These are phyloP conservation scores for Trichogramma evanescens DNA, from an alignment of 2,888 invertebrate species.

Conservation along the genomic window DNA sequence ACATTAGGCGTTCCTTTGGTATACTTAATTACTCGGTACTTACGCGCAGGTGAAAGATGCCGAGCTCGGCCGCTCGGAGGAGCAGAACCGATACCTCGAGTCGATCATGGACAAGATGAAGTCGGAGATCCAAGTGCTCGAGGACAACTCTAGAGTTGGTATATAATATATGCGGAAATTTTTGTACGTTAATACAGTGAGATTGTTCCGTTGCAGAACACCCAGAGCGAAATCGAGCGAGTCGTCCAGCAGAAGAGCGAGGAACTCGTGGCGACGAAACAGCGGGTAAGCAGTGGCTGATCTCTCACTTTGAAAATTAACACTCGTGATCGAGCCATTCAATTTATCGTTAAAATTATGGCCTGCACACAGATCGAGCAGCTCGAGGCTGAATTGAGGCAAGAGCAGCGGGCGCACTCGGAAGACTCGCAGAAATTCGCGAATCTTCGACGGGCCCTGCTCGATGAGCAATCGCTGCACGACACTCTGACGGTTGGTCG, in stretches of 20 bases:
- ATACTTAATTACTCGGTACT: not conserved
- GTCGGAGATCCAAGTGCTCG: slow-evolving; percentile 4
- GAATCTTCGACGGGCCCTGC: not conserved
- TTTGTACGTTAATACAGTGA: not conserved
- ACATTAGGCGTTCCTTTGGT: not conserved
- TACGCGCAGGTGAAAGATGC: slow-evolving; percentile 31
- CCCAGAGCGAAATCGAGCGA: slow-evolving; percentile 24
- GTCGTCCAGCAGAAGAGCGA: slow-evolving; percentile 23
- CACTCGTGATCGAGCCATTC: too few relatives aligned
- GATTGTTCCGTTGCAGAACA: slow-evolving; percentile 22
- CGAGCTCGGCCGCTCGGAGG: slow-evolving; percentile 31
- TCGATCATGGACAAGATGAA: slow-evolving; percentile 11
- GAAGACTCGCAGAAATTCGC: not conserved
- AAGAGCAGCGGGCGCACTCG: not conserved
- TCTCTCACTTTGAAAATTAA: too few relatives aligned
- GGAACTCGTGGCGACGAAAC: slow-evolving; percentile 24
- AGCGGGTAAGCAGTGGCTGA: slow-evolving; percentile 25
- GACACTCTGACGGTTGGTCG: slow-evolving; percentile 3
- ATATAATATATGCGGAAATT: not conserved
- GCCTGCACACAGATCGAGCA: slow-evolving; percentile 1
- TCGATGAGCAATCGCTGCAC: not conserved
- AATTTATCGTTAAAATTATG: too few relatives aligned
- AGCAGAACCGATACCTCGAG: slow-evolving; percentile 28
- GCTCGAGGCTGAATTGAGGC: not conserved
- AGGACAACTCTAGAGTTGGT: slow-evolving; percentile 17